phyloP scores from a whole-genome alignment of 2,888 invertebrate genomes.

The Argyresthia albistria region DNA sequence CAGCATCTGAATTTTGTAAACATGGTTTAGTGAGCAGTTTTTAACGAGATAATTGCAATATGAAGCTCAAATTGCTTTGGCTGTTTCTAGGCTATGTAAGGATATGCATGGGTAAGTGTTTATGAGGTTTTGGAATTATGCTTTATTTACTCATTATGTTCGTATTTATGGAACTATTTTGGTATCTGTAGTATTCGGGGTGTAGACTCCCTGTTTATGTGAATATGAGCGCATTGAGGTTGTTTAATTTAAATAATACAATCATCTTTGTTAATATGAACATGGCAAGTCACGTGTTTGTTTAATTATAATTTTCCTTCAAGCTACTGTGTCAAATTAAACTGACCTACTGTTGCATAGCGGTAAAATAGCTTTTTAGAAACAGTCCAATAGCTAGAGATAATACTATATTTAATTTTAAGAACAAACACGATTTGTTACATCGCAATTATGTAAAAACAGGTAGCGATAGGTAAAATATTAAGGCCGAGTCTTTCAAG shows the following conservation, averaged over 20 bases:
- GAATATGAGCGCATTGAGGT: too few species aligned
- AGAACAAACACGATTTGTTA: not conserved
- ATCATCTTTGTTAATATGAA: too few species aligned
- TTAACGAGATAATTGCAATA: constrained; percentile 15
- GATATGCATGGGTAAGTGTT: constrained; percentile 39
- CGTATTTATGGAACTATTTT: not conserved
- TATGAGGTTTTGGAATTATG: too few species aligned
- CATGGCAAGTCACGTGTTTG: too few species aligned
- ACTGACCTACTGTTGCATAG: not conserved
- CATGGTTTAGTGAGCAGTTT: constrained; percentile 17
- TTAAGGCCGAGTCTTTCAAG: too few species aligned
- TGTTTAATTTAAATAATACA: too few species aligned
- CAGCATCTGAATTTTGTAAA: constrained; percentile 23
- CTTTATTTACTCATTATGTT: too few species aligned
- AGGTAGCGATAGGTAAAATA: not conserved
- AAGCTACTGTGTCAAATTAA: too few species aligned
- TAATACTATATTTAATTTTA: not conserved
- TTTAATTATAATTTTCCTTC: too few species aligned
- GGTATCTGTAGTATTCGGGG: too few species aligned
- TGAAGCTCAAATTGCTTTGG: constrained; percentile 37
- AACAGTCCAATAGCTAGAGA: not conserved
- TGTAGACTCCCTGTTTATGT: too few species aligned
- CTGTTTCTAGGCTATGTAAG: constrained; percentile 28
- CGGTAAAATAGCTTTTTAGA: not conserved
- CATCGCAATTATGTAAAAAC: not conserved